Evolutionary conservation across 2,888 invertebrate genomes (phyloP), one percentile per base, ranked within the genome.

Genomic region (Tetheella fluctuosa): DNA sequence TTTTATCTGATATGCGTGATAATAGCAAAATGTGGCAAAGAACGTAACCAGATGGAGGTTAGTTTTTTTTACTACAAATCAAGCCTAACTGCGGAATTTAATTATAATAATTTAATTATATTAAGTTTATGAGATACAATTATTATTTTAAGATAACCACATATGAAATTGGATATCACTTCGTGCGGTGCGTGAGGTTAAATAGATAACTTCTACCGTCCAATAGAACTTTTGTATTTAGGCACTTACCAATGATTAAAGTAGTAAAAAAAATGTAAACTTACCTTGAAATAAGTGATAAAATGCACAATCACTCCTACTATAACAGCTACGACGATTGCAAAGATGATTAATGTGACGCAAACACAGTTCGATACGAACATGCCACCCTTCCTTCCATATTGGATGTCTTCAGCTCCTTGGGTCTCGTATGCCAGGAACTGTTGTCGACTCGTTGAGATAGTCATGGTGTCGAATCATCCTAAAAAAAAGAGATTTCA

Each of bases 301-400:
- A 89, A 91, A 74, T 93, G 91, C 15, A 90, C 89, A 60, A 93
- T 85, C 58, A 90, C 79, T 39, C 93, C 93, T 13, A 91, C 89
- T 53, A 91, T 77, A 15, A 81, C 78, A 48, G 90, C 89, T 10
- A 86, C 69, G 3, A 89, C 55, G 2, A 90, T 77, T 0, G 91
- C 87, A 34, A 85, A 80, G 28, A 93, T 68, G 4, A 93, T 72
- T 59, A 90, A 88, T 52, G 79, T 78, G 25, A 93, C 79, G 68
- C 94, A 94, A n/a, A 94, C 94, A 73, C 94, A 95, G 62, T 94
- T 94, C 52, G 95, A 94, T 23, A 95, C 89, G 75, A 95, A 95
- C 69, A 95, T 91, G 42, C 95, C 95, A 13, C 95, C 95, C 64
- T 90, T 93, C 67, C 95, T 87, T 64, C 93, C 93, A 77, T 94